Conservation (phyloP, 2,797 vertebrate species). For the Euphonia xanthogaster region DNA sequence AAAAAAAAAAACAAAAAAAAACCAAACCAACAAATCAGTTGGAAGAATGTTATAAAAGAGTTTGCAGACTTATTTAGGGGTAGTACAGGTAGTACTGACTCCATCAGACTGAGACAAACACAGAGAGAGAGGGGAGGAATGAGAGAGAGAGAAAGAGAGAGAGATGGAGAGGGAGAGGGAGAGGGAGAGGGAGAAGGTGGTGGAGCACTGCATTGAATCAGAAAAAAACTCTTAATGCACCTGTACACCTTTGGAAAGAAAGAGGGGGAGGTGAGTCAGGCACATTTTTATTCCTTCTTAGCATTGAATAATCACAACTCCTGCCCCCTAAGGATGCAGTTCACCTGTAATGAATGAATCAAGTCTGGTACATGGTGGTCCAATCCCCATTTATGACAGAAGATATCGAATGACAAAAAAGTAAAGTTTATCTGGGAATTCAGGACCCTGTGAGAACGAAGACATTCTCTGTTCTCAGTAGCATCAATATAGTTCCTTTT, state of each 20-base stretch:
- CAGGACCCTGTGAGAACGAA: background rate
- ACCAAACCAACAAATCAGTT: fast-evolving
- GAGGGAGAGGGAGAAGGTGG: background rate
- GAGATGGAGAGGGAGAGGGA: background rate
- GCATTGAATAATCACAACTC: background rate
- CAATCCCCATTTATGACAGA: background rate
- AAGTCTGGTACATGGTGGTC: background rate
- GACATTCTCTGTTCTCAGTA: background rate
- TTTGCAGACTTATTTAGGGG: background rate
- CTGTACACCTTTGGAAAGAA: background rate
- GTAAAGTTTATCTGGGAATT: background rate
- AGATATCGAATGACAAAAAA: background rate
- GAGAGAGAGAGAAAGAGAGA: too few species aligned
- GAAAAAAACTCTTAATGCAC: background rate
- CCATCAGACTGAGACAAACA: background rate
- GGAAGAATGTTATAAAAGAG: background rate
- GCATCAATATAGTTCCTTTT: background rate
- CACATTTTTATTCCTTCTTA: background rate
- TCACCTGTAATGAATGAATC: background rate
- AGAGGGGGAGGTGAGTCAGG: background rate
- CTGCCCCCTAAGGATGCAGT: background rate
- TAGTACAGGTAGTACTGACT: background rate
- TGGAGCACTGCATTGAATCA: background rate
- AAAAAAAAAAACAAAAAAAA: background rate
- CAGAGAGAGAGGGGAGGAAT: background rate